Percentiles rank a stretch among this genome's conserved stretches.
Evolutionary conservation across 2,113 vertebrate species (phyloP).

Genomic region (Hypomesus transpacificus): DNA sequence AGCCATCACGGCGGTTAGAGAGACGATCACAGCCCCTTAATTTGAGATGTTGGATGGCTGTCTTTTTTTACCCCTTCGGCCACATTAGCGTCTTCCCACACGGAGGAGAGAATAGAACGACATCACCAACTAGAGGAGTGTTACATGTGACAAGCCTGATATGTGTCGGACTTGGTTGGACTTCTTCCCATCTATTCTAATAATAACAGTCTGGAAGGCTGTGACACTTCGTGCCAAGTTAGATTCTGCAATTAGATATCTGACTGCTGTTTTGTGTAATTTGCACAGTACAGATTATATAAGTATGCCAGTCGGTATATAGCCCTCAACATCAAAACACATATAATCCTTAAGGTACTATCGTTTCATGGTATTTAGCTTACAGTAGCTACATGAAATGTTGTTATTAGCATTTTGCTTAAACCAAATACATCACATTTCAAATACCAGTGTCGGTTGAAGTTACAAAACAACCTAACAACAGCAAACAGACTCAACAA

Average conservation of each 20-base stretch:
- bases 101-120: slow-evolving; percentile 35
- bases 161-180: background rate
- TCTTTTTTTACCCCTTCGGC: slow-evolving; percentile 48
- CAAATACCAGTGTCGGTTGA: too few species aligned
- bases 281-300: background rate
- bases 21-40: slow-evolving; percentile 65
- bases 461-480: too few species aligned
- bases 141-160: background rate
- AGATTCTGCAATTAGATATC: background rate
- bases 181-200: background rate
- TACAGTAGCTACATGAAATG: too few species aligned
- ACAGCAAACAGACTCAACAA: too few species aligned
- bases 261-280: background rate
- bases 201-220: background rate
- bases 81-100: slow-evolving; percentile 61
- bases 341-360: too few species aligned
- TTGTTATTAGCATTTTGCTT: too few species aligned
- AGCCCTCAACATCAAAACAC: too few species aligned
- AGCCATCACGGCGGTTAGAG: slow-evolving; percentile 55
- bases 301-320: too few species aligned
- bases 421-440: too few species aligned
- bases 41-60: slow-evolving; percentile 61
- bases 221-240: background rate
- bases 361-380: too few species aligned
- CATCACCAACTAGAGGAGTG: slow-evolving; percentile 17